These are phyloP conservation scores for Galbula dea DNA, from an alignment of 2,113 vertebrate species.

Conservation along the genomic window DNA sequence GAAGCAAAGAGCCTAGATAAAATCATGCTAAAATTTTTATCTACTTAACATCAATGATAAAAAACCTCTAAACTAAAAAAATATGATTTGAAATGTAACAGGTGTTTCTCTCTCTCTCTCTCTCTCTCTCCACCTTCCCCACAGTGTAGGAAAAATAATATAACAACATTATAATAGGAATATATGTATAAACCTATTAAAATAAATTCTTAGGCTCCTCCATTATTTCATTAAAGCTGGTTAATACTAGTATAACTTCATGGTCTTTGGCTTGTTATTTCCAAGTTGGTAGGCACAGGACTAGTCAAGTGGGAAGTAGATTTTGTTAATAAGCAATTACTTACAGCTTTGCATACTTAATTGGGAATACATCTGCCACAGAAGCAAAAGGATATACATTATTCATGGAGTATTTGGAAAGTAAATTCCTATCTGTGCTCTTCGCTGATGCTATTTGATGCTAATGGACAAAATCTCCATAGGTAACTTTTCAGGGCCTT, in stretches of 20 bases:
- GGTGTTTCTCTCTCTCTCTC: background rate
- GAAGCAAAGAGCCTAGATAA: background rate
- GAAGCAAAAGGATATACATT: background rate
- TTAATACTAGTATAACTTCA: background rate
- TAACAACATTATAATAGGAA: background rate
- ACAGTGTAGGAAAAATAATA: background rate
- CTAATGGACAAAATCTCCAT: background rate
- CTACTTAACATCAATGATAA: background rate
- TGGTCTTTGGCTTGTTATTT: background rate
- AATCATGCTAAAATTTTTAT: background rate
- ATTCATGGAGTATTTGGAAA: background rate
- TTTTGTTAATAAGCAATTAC: background rate
- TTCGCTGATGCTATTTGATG: background rate
- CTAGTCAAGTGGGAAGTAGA: background rate
- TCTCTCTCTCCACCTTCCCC: no score
- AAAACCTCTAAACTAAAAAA: background rate
- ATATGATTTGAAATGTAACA: background rate
- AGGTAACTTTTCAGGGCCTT: background rate
- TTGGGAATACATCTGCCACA: conserved; percentile 4
- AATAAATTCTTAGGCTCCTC: background rate
- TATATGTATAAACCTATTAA: background rate
- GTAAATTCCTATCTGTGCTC: background rate
- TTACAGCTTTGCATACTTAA: conserved; percentile 34
- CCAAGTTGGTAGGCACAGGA: background rate
- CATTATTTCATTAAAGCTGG: background rate